phyloP scores from a whole-genome alignment of 92 coral and sea anemone species.

The Phenganax marumi region DNA sequence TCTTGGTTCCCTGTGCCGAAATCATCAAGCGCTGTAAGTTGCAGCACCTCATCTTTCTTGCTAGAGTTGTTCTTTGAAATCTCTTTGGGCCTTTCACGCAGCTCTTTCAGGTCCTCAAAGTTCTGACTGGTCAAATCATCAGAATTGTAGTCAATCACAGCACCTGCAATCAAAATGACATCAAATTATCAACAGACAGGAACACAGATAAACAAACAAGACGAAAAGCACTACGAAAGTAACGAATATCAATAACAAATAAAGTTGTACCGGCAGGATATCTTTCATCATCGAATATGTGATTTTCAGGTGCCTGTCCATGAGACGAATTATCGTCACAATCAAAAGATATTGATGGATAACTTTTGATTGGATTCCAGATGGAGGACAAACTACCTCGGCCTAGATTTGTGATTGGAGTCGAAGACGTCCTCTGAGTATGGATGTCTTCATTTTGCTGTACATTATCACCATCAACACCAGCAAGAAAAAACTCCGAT shows the following conservation, averaged over 20 bases:
- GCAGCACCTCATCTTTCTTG: slow-evolving; percentile 16
- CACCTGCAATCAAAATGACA: background rate
- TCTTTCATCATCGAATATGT: background rate
- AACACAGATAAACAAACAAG: too few relatives aligned
- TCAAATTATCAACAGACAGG: background rate
- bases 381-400: slow-evolving; percentile 21
- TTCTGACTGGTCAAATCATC: slow-evolving; percentile 5
- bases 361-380: slow-evolving; percentile 29
- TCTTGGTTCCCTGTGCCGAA: slow-evolving; percentile 72
- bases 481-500: slow-evolving; percentile 79
- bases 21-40: slow-evolving; percentile 32
- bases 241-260: too few relatives aligned
- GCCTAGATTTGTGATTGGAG: slow-evolving; percentile 14
- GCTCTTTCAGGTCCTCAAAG: background rate
- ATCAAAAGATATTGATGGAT: background rate
- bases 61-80: background rate
- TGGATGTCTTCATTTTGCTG: background rate
- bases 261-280: background rate
- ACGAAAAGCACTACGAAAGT: too few relatives aligned
- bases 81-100: background rate
- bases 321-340: background rate
- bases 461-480: slow-evolving; percentile 50
- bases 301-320: background rate
- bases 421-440: background rate
- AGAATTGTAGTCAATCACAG: background rate